A percentile compares a stretch with the other conserved stretches of the same genome.
Conservation (phyloP, 2,113 vertebrate genomes). For the Pardalotus punctatus region DNA sequence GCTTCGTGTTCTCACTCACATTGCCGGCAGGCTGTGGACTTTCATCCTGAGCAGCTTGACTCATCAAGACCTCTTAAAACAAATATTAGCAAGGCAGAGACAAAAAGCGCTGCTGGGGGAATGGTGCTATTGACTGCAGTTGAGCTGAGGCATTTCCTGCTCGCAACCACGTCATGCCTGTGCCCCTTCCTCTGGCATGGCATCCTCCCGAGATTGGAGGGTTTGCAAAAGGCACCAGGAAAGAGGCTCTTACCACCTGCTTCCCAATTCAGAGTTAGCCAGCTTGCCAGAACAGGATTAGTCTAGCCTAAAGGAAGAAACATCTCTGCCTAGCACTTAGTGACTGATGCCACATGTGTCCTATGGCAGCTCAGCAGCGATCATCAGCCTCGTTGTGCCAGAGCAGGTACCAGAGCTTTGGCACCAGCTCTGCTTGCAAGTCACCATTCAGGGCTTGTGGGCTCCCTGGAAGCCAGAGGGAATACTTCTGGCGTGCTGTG, state of each 20-base stretch:
- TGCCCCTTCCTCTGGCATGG: accelerated
- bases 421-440: neutral
- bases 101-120: accelerated
- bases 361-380: accelerated
- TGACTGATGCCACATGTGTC: neutral
- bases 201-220: accelerated
- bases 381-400: accelerated
- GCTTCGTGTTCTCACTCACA: neutral
- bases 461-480: neutral
- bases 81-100: neutral
- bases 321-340: neutral
- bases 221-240: neutral
- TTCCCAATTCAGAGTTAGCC: neutral
- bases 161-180: accelerated
- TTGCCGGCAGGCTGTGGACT: neutral
- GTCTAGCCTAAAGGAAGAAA: neutral
- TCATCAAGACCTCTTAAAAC: neutral
- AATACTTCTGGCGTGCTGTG: neutral
- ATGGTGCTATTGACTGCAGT: neutral
- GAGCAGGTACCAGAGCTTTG: neutral
- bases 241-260: neutral
- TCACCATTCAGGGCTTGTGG: neutral
- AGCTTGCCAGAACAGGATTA: neutral
- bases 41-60: neutral
- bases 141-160: accelerated